Percentiles rank a stretch among this genome's conserved stretches.
These are phyloP conservation scores for Drosophila putrida DNA, from an alignment of 2,888 invertebrate species.

Conservation along the genomic window DNA sequence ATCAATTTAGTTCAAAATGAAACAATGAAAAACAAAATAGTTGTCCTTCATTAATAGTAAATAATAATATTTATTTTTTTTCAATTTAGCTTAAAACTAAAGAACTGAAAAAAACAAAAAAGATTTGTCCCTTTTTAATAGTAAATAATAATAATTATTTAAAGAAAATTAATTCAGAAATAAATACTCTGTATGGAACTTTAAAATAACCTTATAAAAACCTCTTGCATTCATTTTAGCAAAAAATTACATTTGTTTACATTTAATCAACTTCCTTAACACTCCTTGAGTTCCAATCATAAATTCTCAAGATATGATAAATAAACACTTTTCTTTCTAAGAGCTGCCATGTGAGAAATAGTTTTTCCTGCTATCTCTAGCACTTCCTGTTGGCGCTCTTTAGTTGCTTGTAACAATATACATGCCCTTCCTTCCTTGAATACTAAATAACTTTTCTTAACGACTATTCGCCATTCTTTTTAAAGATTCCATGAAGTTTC, in stretches of 20 bases:
- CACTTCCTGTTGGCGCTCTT: constrained; percentile 18
- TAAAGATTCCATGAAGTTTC: constrained; percentile 26
- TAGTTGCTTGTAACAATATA: constrained; percentile 18
- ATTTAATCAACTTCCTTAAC: not conserved
- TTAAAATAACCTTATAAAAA: not conserved
- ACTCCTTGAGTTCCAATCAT: constrained; percentile 2
- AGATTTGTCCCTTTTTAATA: not conserved
- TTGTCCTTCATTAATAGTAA: too few species aligned
- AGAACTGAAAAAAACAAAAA: not conserved
- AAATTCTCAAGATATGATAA: constrained; percentile 5
- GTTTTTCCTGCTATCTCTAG: constrained; percentile 15
- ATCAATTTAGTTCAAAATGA: too few species aligned
- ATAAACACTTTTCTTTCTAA: not conserved
- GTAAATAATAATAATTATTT: not conserved
- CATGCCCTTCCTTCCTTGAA: constrained; percentile 10
- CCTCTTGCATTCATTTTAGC: not conserved
- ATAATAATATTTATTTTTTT: too few species aligned
- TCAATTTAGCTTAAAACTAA: too few species aligned
- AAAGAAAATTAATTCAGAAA: not conserved
- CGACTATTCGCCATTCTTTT: constrained; percentile 20
- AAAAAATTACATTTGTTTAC: not conserved
- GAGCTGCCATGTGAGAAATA: constrained; percentile 3
- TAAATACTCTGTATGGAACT: not conserved
- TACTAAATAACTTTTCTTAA: constrained; percentile 18
- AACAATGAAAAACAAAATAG: too few species aligned